Conservation (phyloP, 2,113 vertebrate genomes). For the Chloropsis cyanopogon region DNA sequence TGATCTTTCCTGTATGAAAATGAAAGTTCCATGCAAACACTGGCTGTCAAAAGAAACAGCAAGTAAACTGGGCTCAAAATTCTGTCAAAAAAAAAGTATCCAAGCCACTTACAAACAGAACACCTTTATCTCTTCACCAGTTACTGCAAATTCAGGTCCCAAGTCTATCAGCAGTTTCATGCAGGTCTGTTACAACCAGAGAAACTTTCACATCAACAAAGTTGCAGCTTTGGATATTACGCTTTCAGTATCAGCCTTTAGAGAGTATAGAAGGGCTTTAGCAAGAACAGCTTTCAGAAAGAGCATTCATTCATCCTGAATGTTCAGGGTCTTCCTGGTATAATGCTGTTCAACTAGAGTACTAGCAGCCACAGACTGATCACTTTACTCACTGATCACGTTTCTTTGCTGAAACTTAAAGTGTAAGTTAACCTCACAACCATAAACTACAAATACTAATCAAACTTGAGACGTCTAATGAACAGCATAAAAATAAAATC, state of each 20-base stretch:
- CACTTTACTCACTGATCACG: accelerated
- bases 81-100: not conserved
- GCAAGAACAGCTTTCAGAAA: not conserved
- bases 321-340: not conserved
- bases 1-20: not conserved
- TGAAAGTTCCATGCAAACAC: not conserved
- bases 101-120: not conserved
- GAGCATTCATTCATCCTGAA: not conserved
- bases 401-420: not conserved
- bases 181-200: not conserved
- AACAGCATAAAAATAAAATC: not conserved
- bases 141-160: not conserved
- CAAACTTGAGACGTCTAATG: not conserved
- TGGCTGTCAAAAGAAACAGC: not conserved
- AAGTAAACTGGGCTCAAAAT: not conserved
- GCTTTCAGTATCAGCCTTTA: not conserved
- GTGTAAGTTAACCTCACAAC: not conserved
- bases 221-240: not conserved
- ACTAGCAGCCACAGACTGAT: not conserved
- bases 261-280: not conserved
- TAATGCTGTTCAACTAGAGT: not conserved
- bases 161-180: not conserved
- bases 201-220: not conserved
- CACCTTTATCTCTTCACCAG: not conserved
- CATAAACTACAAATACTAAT: not conserved